Evolutionary conservation across 1,140 invertebrate species (phyloP), one percentile per base, ranked within the genome.

Genomic region (Brachionus plicatilis): DNA sequence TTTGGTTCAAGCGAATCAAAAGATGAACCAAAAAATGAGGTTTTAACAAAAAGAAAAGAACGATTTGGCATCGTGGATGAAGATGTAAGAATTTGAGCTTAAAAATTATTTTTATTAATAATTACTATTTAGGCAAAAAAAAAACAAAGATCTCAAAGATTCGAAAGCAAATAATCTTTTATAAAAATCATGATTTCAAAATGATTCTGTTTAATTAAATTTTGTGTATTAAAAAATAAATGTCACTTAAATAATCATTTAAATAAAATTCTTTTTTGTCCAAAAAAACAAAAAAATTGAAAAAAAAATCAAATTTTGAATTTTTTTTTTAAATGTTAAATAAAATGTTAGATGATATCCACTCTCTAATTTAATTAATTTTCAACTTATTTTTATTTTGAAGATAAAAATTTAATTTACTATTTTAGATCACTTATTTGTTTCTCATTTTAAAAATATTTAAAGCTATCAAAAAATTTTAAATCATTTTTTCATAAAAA

Each of bases 41-140:
- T 17, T 43, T 12, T 82, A 43, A 8, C 27, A 14, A 82, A 82
- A 17, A 24, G 79, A 82, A 82, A 82, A 68, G 79, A 82, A 82
- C 50, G 79, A 60, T 82, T 82, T 65, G 79, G 79, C 8, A 82
- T 82, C 2, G 79, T 82, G 4, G 79, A 68, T 17, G 79, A 82
- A 33, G 79, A 82, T 60, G 75, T 78, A 78, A 78, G 66, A 68
- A 29, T n/a, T n/a, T n/a, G 4, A 12, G 17, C 7, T 53, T 14
- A 53, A 53, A 53, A 53, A 53, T 17, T n/a, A 53, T 17, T 53
- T 53, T 53, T 14, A 17, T 17, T 60, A 60, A 60, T 2, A 60
- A 20, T 9, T 20, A 8, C 11, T 24, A 20, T 60, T 60, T 1
- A 68, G 66, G 27, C 33, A 3, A 72, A 72, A 43, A 72, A 72